These are phyloP conservation scores for Cydia fagiglandana DNA, from an alignment of 1,140 invertebrate genomes.

Conservation along the genomic window DNA sequence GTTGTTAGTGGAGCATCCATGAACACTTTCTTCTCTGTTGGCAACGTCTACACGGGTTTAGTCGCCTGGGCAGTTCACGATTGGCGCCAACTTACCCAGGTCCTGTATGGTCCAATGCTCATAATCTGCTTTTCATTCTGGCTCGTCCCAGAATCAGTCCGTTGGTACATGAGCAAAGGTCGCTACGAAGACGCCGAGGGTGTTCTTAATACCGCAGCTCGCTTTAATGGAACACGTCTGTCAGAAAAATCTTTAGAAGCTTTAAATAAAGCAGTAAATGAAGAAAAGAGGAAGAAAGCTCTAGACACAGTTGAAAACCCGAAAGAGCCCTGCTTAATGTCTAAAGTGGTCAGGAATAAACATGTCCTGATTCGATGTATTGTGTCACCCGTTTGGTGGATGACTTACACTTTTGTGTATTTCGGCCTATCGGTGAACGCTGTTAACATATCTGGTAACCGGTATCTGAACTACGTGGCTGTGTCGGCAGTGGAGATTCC, in stretches of 20 bases:
- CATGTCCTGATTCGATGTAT: constrained; percentile 80
- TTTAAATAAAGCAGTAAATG: constrained; percentile 18
- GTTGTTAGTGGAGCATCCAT: constrained; percentile 85
- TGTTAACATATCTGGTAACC: constrained; percentile 82
- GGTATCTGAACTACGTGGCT: constrained; percentile 83
- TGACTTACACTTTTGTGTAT: constrained; percentile 84
- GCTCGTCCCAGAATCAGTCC: constrained; percentile 80
- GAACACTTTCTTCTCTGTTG: constrained; percentile 85
- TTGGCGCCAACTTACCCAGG: constrained; percentile 83
- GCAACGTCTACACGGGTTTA: constrained; percentile 79
- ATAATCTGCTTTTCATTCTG: constrained; percentile 80
- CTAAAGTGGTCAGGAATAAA: constrained; percentile 76
- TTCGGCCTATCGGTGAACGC: constrained; percentile 88
- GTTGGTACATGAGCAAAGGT: constrained; percentile 86
- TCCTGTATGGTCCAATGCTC: constrained; percentile 82
- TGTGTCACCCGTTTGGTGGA: constrained; percentile 83
- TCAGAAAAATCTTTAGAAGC: constrained; percentile 71
- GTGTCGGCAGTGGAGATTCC: constrained; percentile 83
- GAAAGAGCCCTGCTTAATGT: constrained; percentile 56
- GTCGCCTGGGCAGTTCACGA: constrained; percentile 67
- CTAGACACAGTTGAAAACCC: neutral
- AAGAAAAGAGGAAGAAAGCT: neutral
- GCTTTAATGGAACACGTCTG: constrained; percentile 80
- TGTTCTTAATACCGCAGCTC: constrained; percentile 80
- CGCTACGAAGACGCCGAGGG: constrained; percentile 80